phyloP scores from a whole-genome alignment of 2,888 invertebrate genomes.

The Phalangium opilio region DNA sequence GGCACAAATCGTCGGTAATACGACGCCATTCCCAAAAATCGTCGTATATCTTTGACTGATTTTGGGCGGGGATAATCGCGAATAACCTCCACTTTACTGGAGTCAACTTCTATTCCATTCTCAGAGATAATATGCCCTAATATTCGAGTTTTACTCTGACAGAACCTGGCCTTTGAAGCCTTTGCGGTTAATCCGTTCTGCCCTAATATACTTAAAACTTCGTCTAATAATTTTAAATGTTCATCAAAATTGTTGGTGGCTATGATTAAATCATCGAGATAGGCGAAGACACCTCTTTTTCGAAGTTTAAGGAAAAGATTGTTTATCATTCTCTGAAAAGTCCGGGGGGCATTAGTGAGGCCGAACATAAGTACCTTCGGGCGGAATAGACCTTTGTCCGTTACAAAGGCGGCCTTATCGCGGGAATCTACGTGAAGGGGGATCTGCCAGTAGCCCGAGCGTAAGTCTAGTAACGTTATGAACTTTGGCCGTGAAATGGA shows the following conservation, averaged over 20 bases:
- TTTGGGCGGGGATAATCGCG: too few species aligned
- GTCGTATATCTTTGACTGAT: too few species aligned
- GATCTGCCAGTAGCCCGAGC: too few species aligned
- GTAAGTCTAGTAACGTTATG: too few species aligned
- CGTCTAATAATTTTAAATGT: conserved; percentile 10
- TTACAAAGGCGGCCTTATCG: conserved; percentile 22
- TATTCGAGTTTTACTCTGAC: conserved; percentile 3
- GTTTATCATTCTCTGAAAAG: conserved; percentile 23
- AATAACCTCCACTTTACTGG: too few species aligned
- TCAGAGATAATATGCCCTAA: conserved; percentile 8
- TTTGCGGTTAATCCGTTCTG: conserved; percentile 18
- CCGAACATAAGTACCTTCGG: conserved; percentile 23
- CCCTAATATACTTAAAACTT: conserved; percentile 14
- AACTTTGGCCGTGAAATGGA: too few species aligned
- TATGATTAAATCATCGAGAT: conserved; percentile 21
- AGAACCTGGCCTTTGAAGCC: conserved; percentile 18
- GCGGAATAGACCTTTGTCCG: too few species aligned
- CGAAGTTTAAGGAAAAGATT: conserved; percentile 13
- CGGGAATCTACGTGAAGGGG: too few species aligned
- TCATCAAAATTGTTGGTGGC: conserved; percentile 17
- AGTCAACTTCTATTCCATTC: conserved; percentile 5
- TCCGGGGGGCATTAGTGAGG: conserved; percentile 19
- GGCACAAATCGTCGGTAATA: too few species aligned
- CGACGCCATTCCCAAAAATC: too few species aligned
- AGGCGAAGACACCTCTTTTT: conserved; percentile 17